These are phyloP conservation scores for Albula goreensis DNA, from an alignment of 2,113 vertebrate species.

Conservation along the genomic window DNA sequence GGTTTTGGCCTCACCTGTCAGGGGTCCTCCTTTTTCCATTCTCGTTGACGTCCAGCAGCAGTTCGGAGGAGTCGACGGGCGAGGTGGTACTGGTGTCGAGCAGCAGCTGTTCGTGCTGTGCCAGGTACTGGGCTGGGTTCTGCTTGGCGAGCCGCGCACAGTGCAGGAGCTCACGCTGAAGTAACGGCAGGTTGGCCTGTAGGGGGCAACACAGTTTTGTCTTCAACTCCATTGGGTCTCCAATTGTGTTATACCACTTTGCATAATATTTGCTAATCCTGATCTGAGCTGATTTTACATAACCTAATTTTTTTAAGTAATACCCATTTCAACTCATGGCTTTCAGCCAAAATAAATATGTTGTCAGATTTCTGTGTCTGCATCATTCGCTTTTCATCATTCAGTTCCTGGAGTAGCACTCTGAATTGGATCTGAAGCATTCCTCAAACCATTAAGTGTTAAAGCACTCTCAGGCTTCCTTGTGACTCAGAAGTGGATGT, in stretches of 20 bases:
- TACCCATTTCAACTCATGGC: background rate
- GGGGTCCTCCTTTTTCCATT: slow-evolving; percentile 91
- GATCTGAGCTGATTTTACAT: background rate
- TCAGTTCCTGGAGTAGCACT: slow-evolving; percentile 41
- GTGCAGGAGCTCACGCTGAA: slow-evolving; percentile 94
- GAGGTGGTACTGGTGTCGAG: slow-evolving; percentile 86
- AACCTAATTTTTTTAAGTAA: background rate
- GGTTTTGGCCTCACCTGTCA: slow-evolving; percentile 79
- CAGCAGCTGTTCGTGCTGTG: slow-evolving; percentile 94
- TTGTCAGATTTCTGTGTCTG: no score
- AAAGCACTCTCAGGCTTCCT: slow-evolving; percentile 48
- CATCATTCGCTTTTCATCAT: background rate
- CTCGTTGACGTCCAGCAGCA: slow-evolving; percentile 90
- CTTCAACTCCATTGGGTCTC: background rate
- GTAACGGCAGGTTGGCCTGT: slow-evolving; percentile 90
- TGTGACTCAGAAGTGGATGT: slow-evolving; percentile 22
- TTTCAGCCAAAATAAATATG: background rate
- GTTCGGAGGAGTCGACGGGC: slow-evolving; percentile 87
- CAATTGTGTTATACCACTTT: background rate
- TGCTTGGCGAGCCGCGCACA: slow-evolving; percentile 96
- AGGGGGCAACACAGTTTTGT: slow-evolving; percentile 2
- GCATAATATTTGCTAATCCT: background rate
- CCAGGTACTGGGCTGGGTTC: slow-evolving; percentile 94
- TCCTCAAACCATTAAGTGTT: slow-evolving; percentile 48
- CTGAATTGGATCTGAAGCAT: slow-evolving; percentile 1